These are phyloP conservation scores for Strigops habroptila DNA, from an alignment of 2,113 vertebrate species.

Conservation along the genomic window DNA sequence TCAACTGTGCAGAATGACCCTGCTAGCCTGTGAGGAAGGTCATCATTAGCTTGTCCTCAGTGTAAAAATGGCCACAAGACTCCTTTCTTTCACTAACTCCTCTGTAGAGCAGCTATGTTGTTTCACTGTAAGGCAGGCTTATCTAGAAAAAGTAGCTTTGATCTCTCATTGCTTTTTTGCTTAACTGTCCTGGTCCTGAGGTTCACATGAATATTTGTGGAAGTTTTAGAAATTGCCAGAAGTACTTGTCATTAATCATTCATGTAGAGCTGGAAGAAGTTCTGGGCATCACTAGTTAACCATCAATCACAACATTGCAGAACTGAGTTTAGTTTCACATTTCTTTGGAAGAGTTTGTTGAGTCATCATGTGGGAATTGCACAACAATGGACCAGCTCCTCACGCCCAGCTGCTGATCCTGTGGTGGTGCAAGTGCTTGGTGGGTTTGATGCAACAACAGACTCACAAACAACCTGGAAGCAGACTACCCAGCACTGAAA, in stretches of 20 bases:
- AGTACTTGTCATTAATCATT: constrained; percentile 31
- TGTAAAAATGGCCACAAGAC: not conserved
- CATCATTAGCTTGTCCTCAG: not conserved
- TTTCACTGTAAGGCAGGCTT: not conserved
- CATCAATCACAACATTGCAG: constrained; percentile 48
- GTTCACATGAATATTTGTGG: not conserved
- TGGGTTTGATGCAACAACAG: not conserved
- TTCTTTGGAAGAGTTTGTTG: not conserved
- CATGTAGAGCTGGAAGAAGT: constrained; percentile 37
- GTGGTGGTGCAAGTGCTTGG: not conserved
- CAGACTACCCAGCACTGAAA: not conserved
- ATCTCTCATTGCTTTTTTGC: not conserved
- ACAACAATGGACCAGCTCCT: not conserved
- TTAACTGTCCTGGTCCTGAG: not conserved
- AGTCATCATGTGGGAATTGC: not conserved
- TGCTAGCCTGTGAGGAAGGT: not conserved
- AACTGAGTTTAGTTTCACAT: constrained; percentile 5
- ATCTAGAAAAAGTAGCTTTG: not conserved
- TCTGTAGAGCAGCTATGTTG: not conserved
- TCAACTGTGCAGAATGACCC: not conserved
- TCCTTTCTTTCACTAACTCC: not conserved
- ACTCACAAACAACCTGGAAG: not conserved
- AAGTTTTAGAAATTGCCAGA: constrained; percentile 31
- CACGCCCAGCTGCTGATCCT: not conserved
- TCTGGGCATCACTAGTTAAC: constrained; percentile 43